Conservation (phyloP, 1,140 invertebrate species). For the Diuraphis noxia region DNA sequence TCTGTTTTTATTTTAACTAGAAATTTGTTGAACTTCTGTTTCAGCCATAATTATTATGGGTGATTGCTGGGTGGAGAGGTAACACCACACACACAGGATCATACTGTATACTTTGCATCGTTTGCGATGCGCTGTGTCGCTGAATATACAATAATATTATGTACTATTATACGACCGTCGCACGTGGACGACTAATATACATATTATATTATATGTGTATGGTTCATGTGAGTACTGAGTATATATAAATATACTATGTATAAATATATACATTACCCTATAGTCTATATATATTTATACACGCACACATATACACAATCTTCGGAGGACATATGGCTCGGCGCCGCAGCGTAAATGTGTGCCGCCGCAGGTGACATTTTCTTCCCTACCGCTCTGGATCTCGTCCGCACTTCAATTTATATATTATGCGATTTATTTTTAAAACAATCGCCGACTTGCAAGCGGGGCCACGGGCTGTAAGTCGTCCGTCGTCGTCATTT, state of each 20-base stretch:
- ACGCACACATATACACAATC: background rate
- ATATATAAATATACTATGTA: background rate
- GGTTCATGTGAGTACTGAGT: background rate
- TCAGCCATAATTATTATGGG: background rate
- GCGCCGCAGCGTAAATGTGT: background rate
- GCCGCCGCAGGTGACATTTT: conserved; percentile 50
- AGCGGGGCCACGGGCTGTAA: background rate
- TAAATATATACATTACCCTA: background rate
- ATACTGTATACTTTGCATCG: background rate
- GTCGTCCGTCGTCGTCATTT: background rate
- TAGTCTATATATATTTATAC: no score
- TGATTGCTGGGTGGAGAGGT: background rate
- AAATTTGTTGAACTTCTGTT: background rate
- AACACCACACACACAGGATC: background rate
- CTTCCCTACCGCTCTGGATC: background rate
- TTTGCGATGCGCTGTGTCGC: background rate
- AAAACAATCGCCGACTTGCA: background rate
- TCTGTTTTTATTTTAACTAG: background rate
- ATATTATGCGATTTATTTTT: conserved; percentile 46
- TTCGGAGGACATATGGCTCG: background rate
- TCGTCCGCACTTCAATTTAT: background rate
- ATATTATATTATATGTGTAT: background rate
- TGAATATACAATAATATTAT: conserved; percentile 1
- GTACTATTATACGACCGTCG: background rate
- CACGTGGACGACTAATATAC: background rate